phyloP scores from a whole-genome alignment of 2,113 vertebrate genomes.

The Etia nguti region DNA sequence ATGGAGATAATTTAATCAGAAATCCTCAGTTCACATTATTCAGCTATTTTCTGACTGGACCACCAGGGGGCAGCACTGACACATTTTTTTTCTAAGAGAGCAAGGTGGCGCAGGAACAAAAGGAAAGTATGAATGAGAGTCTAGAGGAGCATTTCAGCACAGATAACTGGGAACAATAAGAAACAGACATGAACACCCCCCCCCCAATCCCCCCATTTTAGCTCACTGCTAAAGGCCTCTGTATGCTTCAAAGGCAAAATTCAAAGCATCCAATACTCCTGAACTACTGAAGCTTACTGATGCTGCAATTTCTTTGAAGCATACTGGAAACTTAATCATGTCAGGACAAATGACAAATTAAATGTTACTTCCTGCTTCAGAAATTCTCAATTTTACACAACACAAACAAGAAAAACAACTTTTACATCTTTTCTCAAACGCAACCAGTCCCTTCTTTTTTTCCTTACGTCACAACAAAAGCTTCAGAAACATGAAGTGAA shows the following conservation, averaged over 20 bases:
- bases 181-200: not conserved
- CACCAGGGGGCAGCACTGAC: constrained; percentile 49
- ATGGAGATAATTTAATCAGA: not conserved
- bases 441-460: constrained; percentile 48
- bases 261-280: not conserved
- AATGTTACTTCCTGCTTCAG: not conserved
- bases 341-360: not conserved
- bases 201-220: not conserved
- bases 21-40: constrained; percentile 31
- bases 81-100: not conserved
- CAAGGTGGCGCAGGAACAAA: not conserved
- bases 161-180: not conserved
- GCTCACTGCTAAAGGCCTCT: not conserved
- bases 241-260: not conserved
- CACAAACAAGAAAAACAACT: not conserved
- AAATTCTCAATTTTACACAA: constrained; percentile 11
- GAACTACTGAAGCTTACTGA: not conserved
- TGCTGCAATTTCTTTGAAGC: not conserved
- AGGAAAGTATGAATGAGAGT: not conserved
- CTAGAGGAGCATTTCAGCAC: constrained; percentile 39
- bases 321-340: not conserved
- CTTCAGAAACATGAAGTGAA: not conserved
- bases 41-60: not conserved
- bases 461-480: constrained; percentile 11
- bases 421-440: constrained; percentile 15